Evolutionary conservation across 2,113 vertebrate species (phyloP), one percentile per base, ranked within the genome.

Genomic region (Oreotragus oreotragus): DNA sequence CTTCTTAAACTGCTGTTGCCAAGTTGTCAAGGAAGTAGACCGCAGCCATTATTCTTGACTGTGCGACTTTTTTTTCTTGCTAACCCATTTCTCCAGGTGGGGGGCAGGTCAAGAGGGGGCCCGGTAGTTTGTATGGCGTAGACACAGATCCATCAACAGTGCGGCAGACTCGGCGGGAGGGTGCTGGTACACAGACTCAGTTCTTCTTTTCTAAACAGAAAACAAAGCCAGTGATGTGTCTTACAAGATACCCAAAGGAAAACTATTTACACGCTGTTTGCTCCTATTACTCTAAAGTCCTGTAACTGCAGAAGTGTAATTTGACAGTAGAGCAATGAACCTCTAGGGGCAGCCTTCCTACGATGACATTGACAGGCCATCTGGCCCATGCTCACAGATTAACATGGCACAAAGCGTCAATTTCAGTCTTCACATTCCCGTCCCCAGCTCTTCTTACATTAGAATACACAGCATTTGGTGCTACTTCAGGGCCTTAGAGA

Each of bases 281-380:
- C 73, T 58, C 30, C 33, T 45, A 10, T 91, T 97, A 66, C 92
- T 96, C 66, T 53, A 84, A 84, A 87, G 91, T 92, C 79, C 73
- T 85, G 81, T 64, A 87, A 66, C 92, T 58, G 92, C 21, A n/a
- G 15, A 92, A 91, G 85, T 94, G 39, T 87, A 96, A 95, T 98
- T 97, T 73, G 88, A 96, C 95, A 97, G 96, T 96, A 70, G 94
- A 96, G 97, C 77, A 51, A 96, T 94, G 91, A 97, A 97, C 2
- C 15, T 96, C 96, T 64, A 51, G 97, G 88, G 91, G 84, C 85
- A 85, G n/a, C 89, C 83, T 90, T 95, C 87, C 64, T 79, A 62
- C 90, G 88, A 81, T 95, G 97, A 95, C 95, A 93, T 57, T 97
- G 98, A 53, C 58, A 39, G 87, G 91, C 47, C 90, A 21, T 91